Evolutionary conservation across 2,888 invertebrate species (phyloP), one percentile per base, ranked within the genome.

Genomic region (Andrena fulva): DNA sequence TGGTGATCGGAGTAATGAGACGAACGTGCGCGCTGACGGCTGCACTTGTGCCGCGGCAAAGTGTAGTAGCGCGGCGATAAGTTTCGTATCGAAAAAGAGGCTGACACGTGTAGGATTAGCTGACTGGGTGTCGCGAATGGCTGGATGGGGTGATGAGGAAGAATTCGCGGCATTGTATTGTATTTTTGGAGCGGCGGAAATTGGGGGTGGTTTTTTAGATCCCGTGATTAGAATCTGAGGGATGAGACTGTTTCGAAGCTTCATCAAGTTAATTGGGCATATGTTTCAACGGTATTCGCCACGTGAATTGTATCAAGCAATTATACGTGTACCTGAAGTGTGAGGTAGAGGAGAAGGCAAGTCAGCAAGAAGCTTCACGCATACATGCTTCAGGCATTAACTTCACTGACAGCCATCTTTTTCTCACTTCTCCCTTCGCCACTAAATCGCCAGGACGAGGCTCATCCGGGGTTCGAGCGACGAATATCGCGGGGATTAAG

Each of bases 1-100:
- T 42, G 42, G 64, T 76, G 81, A 87, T 86, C 70, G 77, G 24
- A 71, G 73, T 83, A 86, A 86, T 85, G 77, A 85, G 80, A 48
- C 52, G 80, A 62, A 85, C 76, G 84, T 82, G 82, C 60, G 77
- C 78, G 77, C 64, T 60, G 67, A 56, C 71, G 35, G 54, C 31
- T 69, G 8, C 24, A 48, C 33, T 68, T 56, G 63, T n/a, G 71
- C 73, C 29, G 20, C 33, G 16, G 63, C 20, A 42, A 5, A 31
- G 54, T 52, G 63, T 2, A 31, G 24, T 31, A 29, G 33, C 12
- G 27, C 6, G 66, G 24, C 56, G 63, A 71, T 29, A 74, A 67
- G 67, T 73, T 76, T 73, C 64, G 66, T 7, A 24, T 64, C 27
- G 42, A 64, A 64, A 42, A 16, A 20, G 54, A n/a, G 54, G 24